These are phyloP conservation scores for Gymnorhina tibicen DNA, from an alignment of 2,113 vertebrate genomes.

Conservation along the genomic window DNA sequence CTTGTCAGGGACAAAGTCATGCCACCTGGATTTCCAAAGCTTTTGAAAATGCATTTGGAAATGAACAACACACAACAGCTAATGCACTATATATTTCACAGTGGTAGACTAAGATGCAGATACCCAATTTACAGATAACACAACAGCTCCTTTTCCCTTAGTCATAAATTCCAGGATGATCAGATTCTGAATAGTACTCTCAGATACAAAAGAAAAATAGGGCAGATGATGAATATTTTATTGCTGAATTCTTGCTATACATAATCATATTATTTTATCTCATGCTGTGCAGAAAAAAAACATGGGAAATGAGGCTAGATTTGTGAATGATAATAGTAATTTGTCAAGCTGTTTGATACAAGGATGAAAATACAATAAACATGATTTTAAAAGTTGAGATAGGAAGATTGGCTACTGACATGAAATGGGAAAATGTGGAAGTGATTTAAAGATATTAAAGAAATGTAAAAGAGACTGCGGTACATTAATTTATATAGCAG, in stretches of 20 bases:
- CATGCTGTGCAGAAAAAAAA: constrained; percentile 1
- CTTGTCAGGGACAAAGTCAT: neutral
- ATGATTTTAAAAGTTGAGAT: constrained; percentile 26
- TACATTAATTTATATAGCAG: neutral
- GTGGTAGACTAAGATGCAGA: neutral
- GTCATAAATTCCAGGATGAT: constrained; percentile 38
- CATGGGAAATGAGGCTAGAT: constrained; percentile 46
- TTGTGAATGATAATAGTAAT: constrained; percentile 43
- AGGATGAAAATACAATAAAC: constrained; percentile 45
- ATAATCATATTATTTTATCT: constrained; percentile 62
- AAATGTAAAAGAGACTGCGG: neutral
- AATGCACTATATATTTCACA: neutral
- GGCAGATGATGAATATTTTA: constrained; percentile 63
- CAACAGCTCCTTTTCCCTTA: constrained; percentile 10
- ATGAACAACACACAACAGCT: neutral
- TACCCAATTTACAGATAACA: constrained; percentile 29
- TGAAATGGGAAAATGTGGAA: neutral
- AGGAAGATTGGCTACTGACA: neutral
- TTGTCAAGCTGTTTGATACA: constrained; percentile 41
- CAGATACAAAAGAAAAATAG: constrained; percentile 52
- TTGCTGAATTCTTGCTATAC: neutral
- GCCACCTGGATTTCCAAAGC: neutral
- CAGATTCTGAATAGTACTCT: constrained; percentile 22
- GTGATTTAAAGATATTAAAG: constrained; percentile 29
- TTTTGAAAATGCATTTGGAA: constrained; percentile 15